These are phyloP conservation scores for Xylocopa sonorina DNA, from an alignment of 1,140 invertebrate genomes.

Conservation along the genomic window DNA sequence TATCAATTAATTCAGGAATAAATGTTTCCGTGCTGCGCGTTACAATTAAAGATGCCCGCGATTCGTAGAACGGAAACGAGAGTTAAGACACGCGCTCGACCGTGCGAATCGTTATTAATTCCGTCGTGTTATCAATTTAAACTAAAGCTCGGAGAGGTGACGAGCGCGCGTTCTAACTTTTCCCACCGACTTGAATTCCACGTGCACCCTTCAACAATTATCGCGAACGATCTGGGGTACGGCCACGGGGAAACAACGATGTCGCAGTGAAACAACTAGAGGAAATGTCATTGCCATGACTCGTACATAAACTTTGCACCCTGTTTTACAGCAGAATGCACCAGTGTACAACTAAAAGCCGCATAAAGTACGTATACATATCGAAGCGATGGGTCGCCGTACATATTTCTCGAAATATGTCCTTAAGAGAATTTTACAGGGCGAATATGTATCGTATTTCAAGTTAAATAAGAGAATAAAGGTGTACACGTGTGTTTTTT, in stretches of 20 bases:
- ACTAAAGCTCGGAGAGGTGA: not conserved
- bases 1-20: constrained; percentile 48
- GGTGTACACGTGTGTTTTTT: too few species aligned
- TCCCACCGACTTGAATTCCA: not conserved
- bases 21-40: constrained; percentile 4
- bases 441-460: too few species aligned
- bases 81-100: not conserved
- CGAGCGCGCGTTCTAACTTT: constrained; percentile 27
- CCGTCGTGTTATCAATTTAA: constrained; percentile 46
- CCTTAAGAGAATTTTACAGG: too few species aligned
- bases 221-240: constrained; percentile 41
- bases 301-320: constrained; percentile 8
- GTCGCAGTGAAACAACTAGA: constrained; percentile 52
- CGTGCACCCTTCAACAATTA: constrained; percentile 52
- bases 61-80: not conserved
- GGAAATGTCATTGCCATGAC: constrained; percentile 46
- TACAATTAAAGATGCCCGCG: not conserved
- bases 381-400: too few species aligned
- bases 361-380: constrained; percentile 13
- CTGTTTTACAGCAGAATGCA: not conserved
- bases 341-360: not conserved
- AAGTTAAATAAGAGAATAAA: too few species aligned
- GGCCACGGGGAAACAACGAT: constrained; percentile 48
- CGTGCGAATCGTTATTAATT: not conserved
- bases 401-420: too few species aligned